Evolutionary conservation across 2,888 invertebrate genomes (phyloP), one percentile per base, ranked within the genome.

Genomic region (Monopis laevigella): DNA sequence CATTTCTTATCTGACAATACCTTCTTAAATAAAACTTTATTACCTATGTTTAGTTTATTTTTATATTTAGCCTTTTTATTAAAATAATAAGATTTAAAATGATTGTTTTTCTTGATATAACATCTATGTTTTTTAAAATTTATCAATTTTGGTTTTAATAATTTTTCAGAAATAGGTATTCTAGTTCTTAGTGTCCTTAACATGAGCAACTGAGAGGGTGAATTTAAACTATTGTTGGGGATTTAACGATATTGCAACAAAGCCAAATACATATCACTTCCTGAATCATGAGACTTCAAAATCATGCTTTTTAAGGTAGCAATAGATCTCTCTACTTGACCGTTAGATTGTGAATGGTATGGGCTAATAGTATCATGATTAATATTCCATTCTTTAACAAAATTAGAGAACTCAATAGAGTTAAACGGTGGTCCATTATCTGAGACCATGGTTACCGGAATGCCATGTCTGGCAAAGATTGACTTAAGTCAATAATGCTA

Each of bases 161-260:
- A 10, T 28, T 28, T 28, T 6, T 28, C 28, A 28, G 28, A 28
- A 28, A 28, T 28, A 6, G 28, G 28, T 6, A 28, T 3, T 28
- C 12, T 28, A 10, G 28, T 6, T 28, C 28, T 28, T 12, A 28
- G 28, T 6, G 28, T 28, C 3, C 28, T 3, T 11, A 12, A 28
- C 28, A 28, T 28, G n/a, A 28, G 28, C 12, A 28, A 28, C 28
- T 28, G 28, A 10, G 28, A 28, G 10, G 28, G 28, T 28, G 28
- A 28, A 28, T 28, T 28, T 12, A 28, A 28, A 28, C 28, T 28
- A 10, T 28, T 28, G 12, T 28, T 28, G 12, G 28, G 28, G 10
- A 12, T 28, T 4, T 10, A 11, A 28, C 28, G 28, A 28, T 28
- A 28, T 10, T 28, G 28, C 28, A 47, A 40, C 46, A 51, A 1